Conservation (phyloP, 2,797 vertebrate species). For the Salarias fasciatus region DNA sequence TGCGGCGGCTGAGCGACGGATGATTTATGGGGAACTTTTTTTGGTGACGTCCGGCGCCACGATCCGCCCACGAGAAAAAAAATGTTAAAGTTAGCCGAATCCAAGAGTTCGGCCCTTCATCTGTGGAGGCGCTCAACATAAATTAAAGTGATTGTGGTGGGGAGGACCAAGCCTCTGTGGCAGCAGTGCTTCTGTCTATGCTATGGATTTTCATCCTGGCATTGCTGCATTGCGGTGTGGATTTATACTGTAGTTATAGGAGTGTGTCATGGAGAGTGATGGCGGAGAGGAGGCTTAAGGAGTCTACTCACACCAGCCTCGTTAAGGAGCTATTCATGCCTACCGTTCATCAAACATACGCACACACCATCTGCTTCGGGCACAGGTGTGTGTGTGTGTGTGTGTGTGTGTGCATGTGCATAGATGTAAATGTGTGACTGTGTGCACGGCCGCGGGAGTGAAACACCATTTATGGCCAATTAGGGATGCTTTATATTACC, state of each 20-base stretch:
- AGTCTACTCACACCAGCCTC: slow-evolving; percentile 70
- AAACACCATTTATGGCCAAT: slow-evolving; percentile 75
- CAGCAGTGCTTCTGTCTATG: slow-evolving; percentile 16
- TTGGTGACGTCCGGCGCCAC: slow-evolving; percentile 8
- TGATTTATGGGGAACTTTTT: slow-evolving; percentile 35
- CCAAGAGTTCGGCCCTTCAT: slow-evolving; percentile 8
- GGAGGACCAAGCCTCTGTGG: slow-evolving; percentile 37
- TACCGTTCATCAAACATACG: slow-evolving; percentile 70
- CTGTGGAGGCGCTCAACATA: slow-evolving; percentile 29
- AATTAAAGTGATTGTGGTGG: slow-evolving; percentile 12
- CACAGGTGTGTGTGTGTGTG: slow-evolving; percentile 41
- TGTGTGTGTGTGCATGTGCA: background rate
- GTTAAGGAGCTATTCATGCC: slow-evolving; percentile 69
- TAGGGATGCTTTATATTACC: slow-evolving; percentile 71
- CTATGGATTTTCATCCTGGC: slow-evolving; percentile 47
- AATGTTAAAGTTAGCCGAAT: background rate
- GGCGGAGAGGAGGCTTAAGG: slow-evolving; percentile 56
- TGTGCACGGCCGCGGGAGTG: slow-evolving; percentile 33
- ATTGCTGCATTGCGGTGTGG: slow-evolving; percentile 66
- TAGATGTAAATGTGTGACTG: slow-evolving; percentile 8
- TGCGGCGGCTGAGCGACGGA: slow-evolving; percentile 20
- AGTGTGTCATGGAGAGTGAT: slow-evolving; percentile 59
- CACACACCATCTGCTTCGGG: slow-evolving; percentile 69
- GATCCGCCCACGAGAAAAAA: background rate
- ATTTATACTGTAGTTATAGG: slow-evolving; percentile 55